Evolutionary conservation across 2,797 vertebrate species (phyloP).

Genomic region (Xenopus petersii): DNA sequence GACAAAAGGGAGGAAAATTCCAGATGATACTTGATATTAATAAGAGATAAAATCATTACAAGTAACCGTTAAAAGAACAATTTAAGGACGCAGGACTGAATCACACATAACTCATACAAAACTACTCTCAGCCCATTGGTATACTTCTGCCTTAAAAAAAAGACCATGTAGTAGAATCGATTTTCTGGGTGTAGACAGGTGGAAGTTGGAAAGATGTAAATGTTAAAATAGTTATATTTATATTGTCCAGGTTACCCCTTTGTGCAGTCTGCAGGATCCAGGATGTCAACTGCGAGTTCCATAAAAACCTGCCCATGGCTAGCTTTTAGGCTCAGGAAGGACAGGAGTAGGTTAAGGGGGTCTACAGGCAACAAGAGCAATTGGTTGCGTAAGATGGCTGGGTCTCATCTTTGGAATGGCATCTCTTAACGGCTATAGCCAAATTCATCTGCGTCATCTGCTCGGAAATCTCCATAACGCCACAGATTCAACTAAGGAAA

Average conservation of each 20-base stretch:
- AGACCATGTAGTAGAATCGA: neutral
- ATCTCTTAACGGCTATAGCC: constrained; percentile 81
- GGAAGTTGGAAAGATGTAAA: constrained; percentile 9
- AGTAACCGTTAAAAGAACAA: constrained; percentile 26
- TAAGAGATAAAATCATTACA: constrained; percentile 37
- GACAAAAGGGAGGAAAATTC: constrained; percentile 21
- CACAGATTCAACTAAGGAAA: constrained; percentile 85
- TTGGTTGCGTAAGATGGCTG: constrained; percentile 11
- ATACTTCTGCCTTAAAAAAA: constrained; percentile 12
- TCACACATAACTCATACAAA: constrained; percentile 28
- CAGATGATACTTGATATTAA: constrained; percentile 25
- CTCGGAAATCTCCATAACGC: constrained; percentile 94
- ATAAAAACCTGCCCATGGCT: neutral
- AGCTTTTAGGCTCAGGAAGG: neutral
- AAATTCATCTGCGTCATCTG: constrained; percentile 90
- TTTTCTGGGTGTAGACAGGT: neutral
- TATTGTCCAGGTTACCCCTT: constrained; percentile 34
- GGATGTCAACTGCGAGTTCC: constrained; percentile 3
- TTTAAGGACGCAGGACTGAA: constrained; percentile 27
- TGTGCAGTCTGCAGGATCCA: neutral
- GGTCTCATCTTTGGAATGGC: constrained; percentile 67
- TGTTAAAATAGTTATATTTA: neutral
- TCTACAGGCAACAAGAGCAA: constrained; percentile 3
- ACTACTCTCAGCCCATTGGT: constrained; percentile 19
- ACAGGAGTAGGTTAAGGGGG: neutral